These are phyloP conservation scores for Sorex araneus DNA, from an alignment of 2,113 vertebrate species.

Conservation along the genomic window DNA sequence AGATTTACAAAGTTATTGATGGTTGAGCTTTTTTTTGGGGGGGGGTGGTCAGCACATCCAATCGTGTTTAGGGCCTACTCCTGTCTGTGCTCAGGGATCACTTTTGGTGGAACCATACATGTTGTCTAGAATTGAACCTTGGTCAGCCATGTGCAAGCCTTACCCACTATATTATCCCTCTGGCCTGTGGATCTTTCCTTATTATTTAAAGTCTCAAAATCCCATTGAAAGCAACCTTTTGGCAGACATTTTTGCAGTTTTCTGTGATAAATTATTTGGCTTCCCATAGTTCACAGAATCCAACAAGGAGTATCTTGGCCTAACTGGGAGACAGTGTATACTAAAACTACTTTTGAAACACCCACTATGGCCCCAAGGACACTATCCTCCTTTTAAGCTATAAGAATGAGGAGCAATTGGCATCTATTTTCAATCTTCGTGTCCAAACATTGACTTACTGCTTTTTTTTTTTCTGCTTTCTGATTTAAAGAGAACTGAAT, in stretches of 20 bases:
- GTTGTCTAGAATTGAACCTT: too few species aligned
- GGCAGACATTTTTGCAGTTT: slow-evolving; percentile 50
- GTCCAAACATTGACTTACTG: slow-evolving; percentile 25
- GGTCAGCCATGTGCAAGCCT: too few species aligned
- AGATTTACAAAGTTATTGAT: too few species aligned
- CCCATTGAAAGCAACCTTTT: slow-evolving; percentile 50
- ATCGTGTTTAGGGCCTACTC: too few species aligned
- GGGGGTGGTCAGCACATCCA: too few species aligned
- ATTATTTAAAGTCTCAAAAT: slow-evolving; percentile 18
- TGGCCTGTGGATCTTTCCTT: not conserved
- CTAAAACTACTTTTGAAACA: slow-evolving; percentile 14
- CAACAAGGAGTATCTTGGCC: slow-evolving; percentile 26
- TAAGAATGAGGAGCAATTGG: slow-evolving; percentile 17
- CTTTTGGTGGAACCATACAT: too few species aligned
- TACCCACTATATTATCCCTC: too few species aligned
- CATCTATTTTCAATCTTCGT: not conserved
- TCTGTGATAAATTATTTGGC: slow-evolving; percentile 60
- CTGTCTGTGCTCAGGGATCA: too few species aligned
- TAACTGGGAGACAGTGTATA: slow-evolving; percentile 21
- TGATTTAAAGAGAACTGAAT: slow-evolving; percentile 45
- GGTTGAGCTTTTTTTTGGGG: too few species aligned
- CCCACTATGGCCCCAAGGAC: not conserved
- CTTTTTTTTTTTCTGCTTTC: slow-evolving; percentile 51
- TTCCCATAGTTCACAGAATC: slow-evolving; percentile 44
- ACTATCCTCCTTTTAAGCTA: not conserved